phyloP scores from a whole-genome alignment of 2,113 vertebrate genomes.

The Australoheros scitulus region DNA sequence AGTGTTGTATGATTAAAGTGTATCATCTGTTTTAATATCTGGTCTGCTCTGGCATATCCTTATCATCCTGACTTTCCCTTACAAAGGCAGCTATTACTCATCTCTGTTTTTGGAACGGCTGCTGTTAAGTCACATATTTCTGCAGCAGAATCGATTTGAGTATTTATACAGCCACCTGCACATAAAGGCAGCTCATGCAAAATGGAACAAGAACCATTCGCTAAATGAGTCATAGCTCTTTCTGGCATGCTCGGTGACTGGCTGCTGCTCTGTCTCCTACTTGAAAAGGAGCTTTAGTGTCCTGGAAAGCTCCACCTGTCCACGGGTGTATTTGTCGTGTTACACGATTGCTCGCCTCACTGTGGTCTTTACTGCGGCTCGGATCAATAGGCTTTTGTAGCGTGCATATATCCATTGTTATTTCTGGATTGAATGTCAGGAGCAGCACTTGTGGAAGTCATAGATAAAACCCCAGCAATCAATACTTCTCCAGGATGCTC shows the following conservation, averaged over 20 bases:
- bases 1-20: neutral
- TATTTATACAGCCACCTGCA: neutral
- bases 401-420: neutral
- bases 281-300: constrained; percentile 33
- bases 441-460: neutral
- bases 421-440: neutral
- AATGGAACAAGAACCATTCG: neutral
- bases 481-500: constrained; percentile 53
- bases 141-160: neutral
- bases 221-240: constrained; percentile 14
- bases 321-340: neutral
- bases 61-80: constrained; percentile 20
- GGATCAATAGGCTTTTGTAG: constrained; percentile 4
- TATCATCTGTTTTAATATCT: neutral
- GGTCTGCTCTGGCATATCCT: neutral
- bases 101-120: constrained; percentile 13
- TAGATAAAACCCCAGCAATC: constrained; percentile 27
- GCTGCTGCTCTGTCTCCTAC: neutral
- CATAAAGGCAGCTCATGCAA: neutral
- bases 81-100: neutral
- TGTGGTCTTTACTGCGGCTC: neutral
- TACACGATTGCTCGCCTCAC: neutral
- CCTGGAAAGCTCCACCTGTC: constrained; percentile 45
- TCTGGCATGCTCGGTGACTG: neutral
- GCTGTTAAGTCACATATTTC: constrained; percentile 10